These are phyloP conservation scores for Echinarachnius parma DNA, from an alignment of 53 echinoderm and acorn worm genomes.

Conservation along the genomic window DNA sequence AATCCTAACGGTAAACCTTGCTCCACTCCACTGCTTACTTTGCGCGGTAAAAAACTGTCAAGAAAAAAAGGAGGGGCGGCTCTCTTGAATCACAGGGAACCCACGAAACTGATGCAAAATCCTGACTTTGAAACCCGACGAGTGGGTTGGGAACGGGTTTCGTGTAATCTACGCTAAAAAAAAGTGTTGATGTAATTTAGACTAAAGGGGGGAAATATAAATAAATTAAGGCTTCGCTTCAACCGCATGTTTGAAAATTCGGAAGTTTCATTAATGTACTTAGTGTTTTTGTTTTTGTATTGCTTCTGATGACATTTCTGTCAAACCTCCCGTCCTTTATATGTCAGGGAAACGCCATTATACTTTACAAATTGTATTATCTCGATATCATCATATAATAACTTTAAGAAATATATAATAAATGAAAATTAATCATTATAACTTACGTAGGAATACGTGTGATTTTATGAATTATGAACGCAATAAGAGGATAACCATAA, in stretches of 20 bases:
- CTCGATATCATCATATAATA: too few species aligned
- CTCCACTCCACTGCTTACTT: too few species aligned
- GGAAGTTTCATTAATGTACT: slow-evolving; percentile 39
- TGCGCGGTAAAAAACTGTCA: too few species aligned
- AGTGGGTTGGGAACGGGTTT: slow-evolving; percentile 15
- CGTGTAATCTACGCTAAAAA: slow-evolving; percentile 26
- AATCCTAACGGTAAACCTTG: too few species aligned
- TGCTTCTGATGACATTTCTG: slow-evolving; percentile 22
- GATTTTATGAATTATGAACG: too few species aligned
- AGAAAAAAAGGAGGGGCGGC: too few species aligned
- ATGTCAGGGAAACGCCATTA: slow-evolving; percentile 9
- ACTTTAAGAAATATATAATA: too few species aligned
- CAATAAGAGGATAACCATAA: too few species aligned
- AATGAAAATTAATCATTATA: too few species aligned
- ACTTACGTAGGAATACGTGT: too few species aligned
- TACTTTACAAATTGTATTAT: too few species aligned
- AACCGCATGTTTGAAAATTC: not conserved
- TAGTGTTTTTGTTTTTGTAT: slow-evolving; percentile 24
- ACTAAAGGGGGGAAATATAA: slow-evolving; percentile 28
- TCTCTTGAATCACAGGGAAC: slow-evolving; percentile 2
- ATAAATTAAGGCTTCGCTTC: slow-evolving; percentile 38
- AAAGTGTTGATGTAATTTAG: slow-evolving; percentile 35
- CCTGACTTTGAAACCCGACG: slow-evolving; percentile 39
- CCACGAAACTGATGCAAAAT: slow-evolving; percentile 37
- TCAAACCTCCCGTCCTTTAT: slow-evolving; percentile 19